Evolutionary conservation across 2,113 vertebrate species (phyloP).

Genomic region (Ornithorhynchus anatinus): DNA sequence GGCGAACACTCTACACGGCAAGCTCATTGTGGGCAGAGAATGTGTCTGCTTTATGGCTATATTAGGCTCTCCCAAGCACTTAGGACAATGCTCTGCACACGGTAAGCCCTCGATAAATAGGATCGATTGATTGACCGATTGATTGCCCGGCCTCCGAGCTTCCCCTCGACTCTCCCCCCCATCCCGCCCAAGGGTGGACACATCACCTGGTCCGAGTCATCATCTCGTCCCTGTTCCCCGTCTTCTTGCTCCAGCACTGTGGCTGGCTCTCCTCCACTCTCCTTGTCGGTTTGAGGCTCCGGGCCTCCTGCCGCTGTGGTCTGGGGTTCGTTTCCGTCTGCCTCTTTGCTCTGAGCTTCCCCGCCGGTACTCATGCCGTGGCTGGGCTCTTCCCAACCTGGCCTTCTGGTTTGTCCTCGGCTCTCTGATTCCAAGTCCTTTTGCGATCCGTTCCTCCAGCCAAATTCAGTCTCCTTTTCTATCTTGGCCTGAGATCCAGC

Average conservation of each 20-base stretch:
- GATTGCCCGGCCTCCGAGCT: background rate
- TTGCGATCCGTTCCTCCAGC: background rate
- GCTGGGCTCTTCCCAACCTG: accelerated
- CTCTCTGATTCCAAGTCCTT: background rate
- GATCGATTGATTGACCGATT: too few relatives aligned
- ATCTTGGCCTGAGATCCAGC: background rate
- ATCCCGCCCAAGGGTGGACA: background rate
- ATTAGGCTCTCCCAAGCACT: too few relatives aligned
- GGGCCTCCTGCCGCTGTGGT: accelerated
- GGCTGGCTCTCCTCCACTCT: accelerated
- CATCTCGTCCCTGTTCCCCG: background rate
- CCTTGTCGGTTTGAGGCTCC: accelerated
- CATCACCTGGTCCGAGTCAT: constrained; percentile 57
- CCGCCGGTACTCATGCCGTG: accelerated
- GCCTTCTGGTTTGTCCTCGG: background rate
- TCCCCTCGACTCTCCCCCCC: background rate
- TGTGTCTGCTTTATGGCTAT: too few relatives aligned
- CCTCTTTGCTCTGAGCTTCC: accelerated
- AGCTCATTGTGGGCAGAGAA: too few relatives aligned
- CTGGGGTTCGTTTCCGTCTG: background rate
- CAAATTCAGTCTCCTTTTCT: background rate
- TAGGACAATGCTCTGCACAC: too few relatives aligned
- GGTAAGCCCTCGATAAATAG: too few relatives aligned
- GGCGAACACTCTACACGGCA: accelerated
- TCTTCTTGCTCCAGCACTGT: background rate